These are phyloP conservation scores for Pygoscelis adeliae DNA, from an alignment of 2,113 vertebrate species.

Conservation along the genomic window DNA sequence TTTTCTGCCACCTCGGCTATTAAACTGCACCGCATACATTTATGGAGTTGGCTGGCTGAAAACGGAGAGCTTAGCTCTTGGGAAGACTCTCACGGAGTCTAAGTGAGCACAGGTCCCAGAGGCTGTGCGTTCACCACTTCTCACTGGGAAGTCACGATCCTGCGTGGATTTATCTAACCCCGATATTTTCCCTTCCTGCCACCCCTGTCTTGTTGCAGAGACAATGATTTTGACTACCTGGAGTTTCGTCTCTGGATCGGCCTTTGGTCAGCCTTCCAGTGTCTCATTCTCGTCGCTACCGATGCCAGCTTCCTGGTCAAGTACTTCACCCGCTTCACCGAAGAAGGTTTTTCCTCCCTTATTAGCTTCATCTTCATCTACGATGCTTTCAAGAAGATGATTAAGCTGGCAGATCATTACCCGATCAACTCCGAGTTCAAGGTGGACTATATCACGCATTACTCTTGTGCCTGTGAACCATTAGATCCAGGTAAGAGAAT, in stretches of 20 bases:
- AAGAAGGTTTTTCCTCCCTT: slow-evolving; percentile 95
- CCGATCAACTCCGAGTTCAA: slow-evolving; percentile 89
- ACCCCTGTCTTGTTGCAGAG: slow-evolving; percentile 72
- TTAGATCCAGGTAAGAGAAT: slow-evolving; percentile 78
- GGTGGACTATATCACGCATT: slow-evolving; percentile 84
- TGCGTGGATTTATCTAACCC: not conserved
- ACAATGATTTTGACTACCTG: slow-evolving; percentile 91
- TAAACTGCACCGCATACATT: rapidly evolving
- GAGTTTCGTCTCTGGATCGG: slow-evolving; percentile 99
- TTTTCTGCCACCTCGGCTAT: not conserved
- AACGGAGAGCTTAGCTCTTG: not conserved
- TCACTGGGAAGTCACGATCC: not conserved
- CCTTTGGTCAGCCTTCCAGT: slow-evolving; percentile 94
- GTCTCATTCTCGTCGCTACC: slow-evolving; percentile 90
- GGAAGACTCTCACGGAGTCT: not conserved
- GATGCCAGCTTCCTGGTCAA: slow-evolving; percentile 97
- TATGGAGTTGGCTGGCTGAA: not conserved
- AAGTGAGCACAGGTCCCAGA: not conserved
- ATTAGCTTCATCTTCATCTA: slow-evolving; percentile 99
- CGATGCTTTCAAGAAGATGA: slow-evolving; percentile 98
- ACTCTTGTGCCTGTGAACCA: slow-evolving; percentile 88
- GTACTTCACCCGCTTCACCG: slow-evolving; percentile 98
- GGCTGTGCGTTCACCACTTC: not conserved
- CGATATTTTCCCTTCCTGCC: rapidly evolving
- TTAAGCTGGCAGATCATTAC: slow-evolving; percentile 90